Evolutionary conservation across 2,888 invertebrate species (phyloP), one percentile per base, ranked within the genome.

Genomic region (Adelphocoris suturalis): DNA sequence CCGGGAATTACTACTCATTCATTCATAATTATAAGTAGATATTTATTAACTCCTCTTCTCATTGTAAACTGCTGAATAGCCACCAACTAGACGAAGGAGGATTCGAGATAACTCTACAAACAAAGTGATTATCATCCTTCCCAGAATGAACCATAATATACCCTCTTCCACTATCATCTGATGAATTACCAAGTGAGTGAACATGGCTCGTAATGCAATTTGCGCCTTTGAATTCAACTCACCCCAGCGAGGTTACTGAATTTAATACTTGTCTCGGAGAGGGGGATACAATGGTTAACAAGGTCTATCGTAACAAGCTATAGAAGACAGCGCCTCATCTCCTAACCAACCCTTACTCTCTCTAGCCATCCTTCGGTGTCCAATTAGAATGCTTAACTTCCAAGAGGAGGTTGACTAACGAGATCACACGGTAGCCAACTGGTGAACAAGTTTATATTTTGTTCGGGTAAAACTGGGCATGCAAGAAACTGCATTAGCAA

Each of bases 371-470:
- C n/a, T 57, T n/a, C 16, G n/a, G 7, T 4, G 23, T 68, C 37
- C 82, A 23, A 82, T 52, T 82, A 82, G 82, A 82, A 82, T 82
- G 52, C 82, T 52, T 23, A 52, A 82, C 82, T 82, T 82, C 82
- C 23, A 82, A 55, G 55, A 55, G 82, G 48, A 27, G 55, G 28
- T 82, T 55, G 82, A 55, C 82, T 82, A 82, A 82, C 52, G 82
- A 82, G 52, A 82, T 82, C 82, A 82, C 82, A 82, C 48, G 82
- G 82, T 82, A 27, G 82, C 82, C 23, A 82, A 82, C 82, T 82
- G 82, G 82, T 82, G 52, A 82, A 82, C 82, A 82, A 82, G 52
- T 82, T 52, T 52, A 13, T 27, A 52, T 82, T 82, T 52, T 28
- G 82, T 52, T 28, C 82, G 48, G 19, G 82, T 52, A 52, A 23